Evolutionary conservation across 2,797 vertebrate genomes (phyloP), one percentile per base, ranked within the genome.

Genomic region (Vireo griseus): DNA sequence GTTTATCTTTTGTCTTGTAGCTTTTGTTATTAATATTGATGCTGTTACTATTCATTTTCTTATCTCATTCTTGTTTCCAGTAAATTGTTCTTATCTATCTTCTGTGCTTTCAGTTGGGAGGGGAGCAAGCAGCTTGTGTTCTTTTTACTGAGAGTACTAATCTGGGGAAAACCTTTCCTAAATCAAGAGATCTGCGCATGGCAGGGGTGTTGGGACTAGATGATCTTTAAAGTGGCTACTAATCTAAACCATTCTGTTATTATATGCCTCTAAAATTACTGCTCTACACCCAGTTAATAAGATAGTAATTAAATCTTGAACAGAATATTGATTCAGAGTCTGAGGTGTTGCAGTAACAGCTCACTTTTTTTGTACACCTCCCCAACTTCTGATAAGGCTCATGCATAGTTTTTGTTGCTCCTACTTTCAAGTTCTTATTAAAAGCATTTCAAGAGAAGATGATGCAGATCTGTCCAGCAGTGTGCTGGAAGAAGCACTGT

Each of bases 131-230:
- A 7, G 5, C 18, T 24, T 24, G 10, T 39, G 20, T 9, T 63
- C 24, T 69, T 50, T 68, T 69, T 16, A 29, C 17, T 63, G n/a
- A 13, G 14, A 63, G 16, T 31, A 57, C 28, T 76, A 44, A 33
- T 33, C 0, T 57, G 37, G 50, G 25, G 6, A 45, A 76, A 71
- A 51, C 5, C 11, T 26, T 76, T 69, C 57, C 25, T 40, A 31
- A 89, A 39, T 21, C 20, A 40, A 2, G 4, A 16, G 6, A 31
- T 29, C 15, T 48, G 12, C 4, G 1, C 15, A 6, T 5, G 1
- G 26, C 35, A 47, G 45, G 12, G 14, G 5, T 0, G 2, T 16
- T 71, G 47, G 17, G 16, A 66, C 21, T 44, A 44, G 40, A 31
- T 66, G 31, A 19, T 48, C 24, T 65, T 59, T 42, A 44, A 19